Percentiles rank a stretch among this genome's conserved stretches.
phyloP scores from a whole-genome alignment of 2,113 vertebrate species.

The Vidua chalybeata region DNA sequence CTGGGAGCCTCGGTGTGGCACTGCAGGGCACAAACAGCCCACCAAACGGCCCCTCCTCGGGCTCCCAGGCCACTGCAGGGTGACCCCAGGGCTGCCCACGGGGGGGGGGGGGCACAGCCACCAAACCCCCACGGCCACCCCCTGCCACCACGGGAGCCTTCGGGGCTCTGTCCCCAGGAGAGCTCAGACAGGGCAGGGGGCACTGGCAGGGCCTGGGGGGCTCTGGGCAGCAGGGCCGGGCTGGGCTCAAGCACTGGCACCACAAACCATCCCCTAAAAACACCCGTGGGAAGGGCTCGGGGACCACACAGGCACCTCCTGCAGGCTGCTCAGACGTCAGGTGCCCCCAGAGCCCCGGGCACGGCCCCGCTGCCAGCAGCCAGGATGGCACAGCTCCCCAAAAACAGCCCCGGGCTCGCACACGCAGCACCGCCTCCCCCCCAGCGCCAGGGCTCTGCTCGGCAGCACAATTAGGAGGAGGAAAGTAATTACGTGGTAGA shows the following conservation, averaged over 20 bases:
- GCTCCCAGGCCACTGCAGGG: neutral
- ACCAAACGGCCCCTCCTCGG: rapidly evolving
- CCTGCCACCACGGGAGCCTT: rapidly evolving
- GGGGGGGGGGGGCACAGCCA: too few species aligned
- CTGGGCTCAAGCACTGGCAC: rapidly evolving
- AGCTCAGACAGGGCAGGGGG: neutral
- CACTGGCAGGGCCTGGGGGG: neutral
- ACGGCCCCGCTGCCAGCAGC: rapidly evolving
- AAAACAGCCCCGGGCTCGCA: neutral
- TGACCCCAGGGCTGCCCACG: neutral
- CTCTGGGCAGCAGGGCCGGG: neutral
- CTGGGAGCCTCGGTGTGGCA: neutral
- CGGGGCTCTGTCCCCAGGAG: neutral
- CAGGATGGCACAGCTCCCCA: neutral
- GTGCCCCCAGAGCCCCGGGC: neutral
- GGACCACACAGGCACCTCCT: neutral
- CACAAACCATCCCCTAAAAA: neutral
- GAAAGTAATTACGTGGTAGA: neutral
- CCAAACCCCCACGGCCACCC: neutral
- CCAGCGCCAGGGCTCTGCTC: neutral
- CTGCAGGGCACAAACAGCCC: rapidly evolving
- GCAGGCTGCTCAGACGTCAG: neutral
- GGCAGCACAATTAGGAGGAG: neutral
- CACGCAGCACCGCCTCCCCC: neutral
- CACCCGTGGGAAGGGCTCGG: neutral